Evolutionary conservation across 2,113 vertebrate genomes (phyloP), one percentile per base, ranked within the genome.

Genomic region (Vulpes vulpes): DNA sequence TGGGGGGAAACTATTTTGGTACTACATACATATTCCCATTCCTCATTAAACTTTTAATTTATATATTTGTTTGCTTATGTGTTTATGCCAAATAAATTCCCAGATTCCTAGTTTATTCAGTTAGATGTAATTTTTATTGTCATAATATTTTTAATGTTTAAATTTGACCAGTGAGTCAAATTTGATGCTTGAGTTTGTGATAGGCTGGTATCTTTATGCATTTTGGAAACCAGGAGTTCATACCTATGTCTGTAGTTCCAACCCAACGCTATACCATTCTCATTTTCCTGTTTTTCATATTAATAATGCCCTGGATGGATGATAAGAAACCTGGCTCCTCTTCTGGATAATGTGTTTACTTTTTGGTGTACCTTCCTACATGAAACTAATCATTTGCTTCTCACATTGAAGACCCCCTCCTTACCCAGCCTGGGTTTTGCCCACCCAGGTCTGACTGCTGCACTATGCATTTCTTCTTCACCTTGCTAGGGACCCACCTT

Each of bases 1-100:
- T 73, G 38, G 65, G 55, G 49, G 12, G 19, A 69, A 95, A 43
- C 5, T 95, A 51, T n/a, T 94, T 97, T 92, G 78, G 91, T 51
- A 67, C 6, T 16, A 20, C 59, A 7, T 38, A 49, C 4, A 19
- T 27, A 53, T 74, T 74, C 11, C 8, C 17, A 20, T 59, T 91
- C 30, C 27, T 95, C 43, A 55, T 51, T 60, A 91, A 91, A 22
- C 23, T 79, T 84, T 80, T 32, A 55, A 12, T 82, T 55, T 11
- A 55, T 30, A 30, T 64, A 2, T 78, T 38, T 84, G 27, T 38
- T 96, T 90, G 10, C 11, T 49, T 73, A 22, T n/a, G 8, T 55
- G 35, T 91, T 53, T 67, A 38, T 23, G 60, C 81, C 51, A 32
- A 2, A 22, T 22, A 85, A 69, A 83, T 20, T 95, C 3, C 53